phyloP scores from a whole-genome alignment of 1,140 invertebrate species.

The Drosophila tristis region DNA sequence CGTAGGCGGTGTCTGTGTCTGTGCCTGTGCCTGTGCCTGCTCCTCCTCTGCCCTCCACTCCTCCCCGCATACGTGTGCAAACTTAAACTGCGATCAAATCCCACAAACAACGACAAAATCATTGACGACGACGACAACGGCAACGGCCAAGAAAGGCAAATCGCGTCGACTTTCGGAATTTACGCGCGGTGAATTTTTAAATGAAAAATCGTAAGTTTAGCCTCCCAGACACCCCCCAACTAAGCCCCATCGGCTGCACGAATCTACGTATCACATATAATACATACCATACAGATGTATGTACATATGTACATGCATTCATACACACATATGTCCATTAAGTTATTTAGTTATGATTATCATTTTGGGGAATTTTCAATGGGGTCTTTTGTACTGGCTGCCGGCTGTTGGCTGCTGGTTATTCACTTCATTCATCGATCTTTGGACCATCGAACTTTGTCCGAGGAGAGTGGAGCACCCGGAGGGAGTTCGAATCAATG shows the following conservation, averaged over 20 bases:
- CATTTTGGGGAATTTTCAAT: not conserved
- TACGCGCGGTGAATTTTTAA: conserved; percentile 84
- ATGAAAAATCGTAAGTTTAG: conserved; percentile 84
- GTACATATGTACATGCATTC: no score
- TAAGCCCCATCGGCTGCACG: not conserved
- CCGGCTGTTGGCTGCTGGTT: no score
- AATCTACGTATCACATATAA: conserved; percentile 14
- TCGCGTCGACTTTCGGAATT: conserved; percentile 84
- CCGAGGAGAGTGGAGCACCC: no score
- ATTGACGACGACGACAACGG: conserved; percentile 20
- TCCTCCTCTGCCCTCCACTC: not conserved
- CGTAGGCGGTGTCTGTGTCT: no score
- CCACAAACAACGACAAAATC: conserved; percentile 37
- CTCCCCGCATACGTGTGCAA: conserved; percentile 32
- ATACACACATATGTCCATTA: not conserved
- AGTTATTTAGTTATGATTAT: conserved; percentile 28
- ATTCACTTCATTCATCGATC: no score
- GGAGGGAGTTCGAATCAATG: no score
- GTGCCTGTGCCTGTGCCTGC: conserved; percentile 9
- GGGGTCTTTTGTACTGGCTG: no score
- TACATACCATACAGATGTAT: no score
- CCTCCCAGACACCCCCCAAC: conserved; percentile 6
- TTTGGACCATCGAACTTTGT: no score
- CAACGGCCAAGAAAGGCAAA: conserved; percentile 77
- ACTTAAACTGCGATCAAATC: conserved; percentile 40